A percentile compares a stretch with the other conserved stretches of the same genome.
Evolutionary conservation across 2,888 invertebrate genomes (phyloP).

Genomic region (Ornithoptera priamus): DNA sequence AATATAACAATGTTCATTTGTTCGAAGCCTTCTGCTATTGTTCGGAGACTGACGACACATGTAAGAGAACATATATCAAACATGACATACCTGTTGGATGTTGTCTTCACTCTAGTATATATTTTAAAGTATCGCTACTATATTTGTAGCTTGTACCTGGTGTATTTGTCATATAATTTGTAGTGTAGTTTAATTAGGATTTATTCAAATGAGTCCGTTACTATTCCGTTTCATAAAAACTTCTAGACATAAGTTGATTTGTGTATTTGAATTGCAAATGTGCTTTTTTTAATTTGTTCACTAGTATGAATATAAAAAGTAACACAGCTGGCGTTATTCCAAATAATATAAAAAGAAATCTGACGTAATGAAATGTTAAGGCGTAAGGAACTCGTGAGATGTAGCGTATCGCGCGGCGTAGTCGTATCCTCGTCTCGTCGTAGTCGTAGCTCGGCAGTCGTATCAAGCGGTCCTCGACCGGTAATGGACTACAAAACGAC

Average conservation of each 20-base stretch:
- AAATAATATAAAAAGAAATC: conserved; percentile 11
- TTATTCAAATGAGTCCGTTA: background rate
- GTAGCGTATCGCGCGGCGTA: conserved; percentile 14
- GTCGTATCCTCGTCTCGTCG: conserved; percentile 14
- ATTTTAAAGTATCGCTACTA: background rate
- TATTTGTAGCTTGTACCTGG: no score
- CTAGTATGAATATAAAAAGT: conserved; percentile 3
- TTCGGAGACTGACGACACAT: conserved; percentile 57
- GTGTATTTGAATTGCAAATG: background rate
- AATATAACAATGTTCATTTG: conserved; percentile 69
- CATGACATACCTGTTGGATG: conserved; percentile 7
- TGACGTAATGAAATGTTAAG: conserved; percentile 17
- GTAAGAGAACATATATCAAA: conserved; percentile 35
- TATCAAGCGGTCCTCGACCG: conserved; percentile 21
- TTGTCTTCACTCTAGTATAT: conserved; percentile 8
- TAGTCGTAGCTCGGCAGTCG: conserved; percentile 1
- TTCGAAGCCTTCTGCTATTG: conserved; percentile 62
- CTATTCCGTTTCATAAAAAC: background rate
- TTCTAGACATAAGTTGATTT: background rate
- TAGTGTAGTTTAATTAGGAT: background rate
- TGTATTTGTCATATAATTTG: no score
- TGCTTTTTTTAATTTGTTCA: background rate
- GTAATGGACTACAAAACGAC: conserved; percentile 29
- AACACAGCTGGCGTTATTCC: background rate
- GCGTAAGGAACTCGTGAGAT: conserved; percentile 24